Evolutionary conservation across 23 tunicate genomes (phyloP), one percentile per base, ranked within the genome.

Genomic region (Oikopleura vanhoeffeni): DNA sequence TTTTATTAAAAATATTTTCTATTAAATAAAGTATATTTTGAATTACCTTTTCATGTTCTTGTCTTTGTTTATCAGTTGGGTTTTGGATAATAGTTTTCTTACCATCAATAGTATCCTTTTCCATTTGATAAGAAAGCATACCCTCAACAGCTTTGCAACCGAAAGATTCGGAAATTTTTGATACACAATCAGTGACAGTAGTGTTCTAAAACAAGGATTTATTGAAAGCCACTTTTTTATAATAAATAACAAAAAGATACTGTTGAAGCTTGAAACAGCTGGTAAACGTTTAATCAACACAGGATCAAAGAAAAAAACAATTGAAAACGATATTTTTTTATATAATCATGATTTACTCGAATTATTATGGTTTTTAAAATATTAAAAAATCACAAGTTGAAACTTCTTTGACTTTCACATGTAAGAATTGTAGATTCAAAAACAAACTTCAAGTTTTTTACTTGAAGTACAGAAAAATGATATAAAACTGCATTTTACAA

Each of bases 31-130:
- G n/a, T n/a, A n/a, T n/a, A n/a, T n/a, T n/a, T n/a, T n/a, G 38
- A 71, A 18, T 71, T 71, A 71, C 79, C 79, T 71, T 71, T 71
- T 71, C 79, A n/a, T 71, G 79, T 71, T 71, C 57, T 1, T 67
- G 91, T 94, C 88, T 88, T 83, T 88, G 98, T 71, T 90, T 90
- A 39, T 94, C 98, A 1, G 88, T 86, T 40, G 98, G 98, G 58
- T 94, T 94, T 76, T 85, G 89, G 41, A 94, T 94, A 76, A 94
- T 94, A 39, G 91, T 94, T 85, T 94, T 94, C 30, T 88, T 94
- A 38, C 98, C 98, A 76, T 94, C 95, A 0, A 94, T 94, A 32
- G 87, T 76, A 85, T 90, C 88, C 40, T 90, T 91, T 40, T 85
- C 82, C 8, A 94, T 86, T 41, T 94, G 98, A 76, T 94, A 94